phyloP scores from a whole-genome alignment of 2,888 invertebrate genomes.

The Trilocha varians region DNA sequence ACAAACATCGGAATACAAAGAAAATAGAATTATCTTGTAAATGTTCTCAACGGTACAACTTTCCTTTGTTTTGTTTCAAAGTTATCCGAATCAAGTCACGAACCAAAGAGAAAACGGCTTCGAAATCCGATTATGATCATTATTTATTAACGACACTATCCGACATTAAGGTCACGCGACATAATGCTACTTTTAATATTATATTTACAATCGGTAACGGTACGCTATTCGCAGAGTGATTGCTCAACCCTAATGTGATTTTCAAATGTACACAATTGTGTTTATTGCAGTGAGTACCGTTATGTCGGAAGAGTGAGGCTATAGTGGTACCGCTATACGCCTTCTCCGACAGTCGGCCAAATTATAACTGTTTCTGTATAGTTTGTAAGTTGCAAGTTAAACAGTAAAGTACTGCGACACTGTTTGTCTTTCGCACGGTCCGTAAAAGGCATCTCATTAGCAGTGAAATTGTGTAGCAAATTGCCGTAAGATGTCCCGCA shows the following conservation, averaged over 20 bases:
- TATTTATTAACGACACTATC: conserved; percentile 3
- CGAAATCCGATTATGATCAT: conserved; percentile 1
- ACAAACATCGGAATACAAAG: too few species aligned
- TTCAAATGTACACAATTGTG: not conserved
- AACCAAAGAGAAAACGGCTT: not conserved
- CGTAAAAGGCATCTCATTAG: conserved; percentile 37
- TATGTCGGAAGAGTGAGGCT: conserved; percentile 20
- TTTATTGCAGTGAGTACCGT: conserved; percentile 23
- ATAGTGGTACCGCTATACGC: conserved; percentile 52
- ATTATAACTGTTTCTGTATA: conserved; percentile 56
- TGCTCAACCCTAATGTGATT: not conserved
- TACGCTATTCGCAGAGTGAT: not conserved
- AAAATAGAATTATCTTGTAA: too few species aligned
- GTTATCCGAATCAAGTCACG: not conserved
- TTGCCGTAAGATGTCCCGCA: conserved; percentile 31
- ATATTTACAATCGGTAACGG: not conserved
- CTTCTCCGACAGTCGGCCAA: conserved; percentile 44
- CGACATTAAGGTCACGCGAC: conserved; percentile 6
- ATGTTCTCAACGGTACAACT: not conserved
- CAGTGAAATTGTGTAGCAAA: conserved; percentile 38
- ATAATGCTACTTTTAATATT: not conserved
- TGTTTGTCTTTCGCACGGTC: conserved; percentile 29
- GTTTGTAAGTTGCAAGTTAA: conserved; percentile 12
- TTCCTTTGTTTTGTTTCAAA: not conserved
- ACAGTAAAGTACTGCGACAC: conserved; percentile 3